Evolutionary conservation across 2,113 vertebrate genomes (phyloP).

Genomic region (Chionodraco myersi): DNA sequence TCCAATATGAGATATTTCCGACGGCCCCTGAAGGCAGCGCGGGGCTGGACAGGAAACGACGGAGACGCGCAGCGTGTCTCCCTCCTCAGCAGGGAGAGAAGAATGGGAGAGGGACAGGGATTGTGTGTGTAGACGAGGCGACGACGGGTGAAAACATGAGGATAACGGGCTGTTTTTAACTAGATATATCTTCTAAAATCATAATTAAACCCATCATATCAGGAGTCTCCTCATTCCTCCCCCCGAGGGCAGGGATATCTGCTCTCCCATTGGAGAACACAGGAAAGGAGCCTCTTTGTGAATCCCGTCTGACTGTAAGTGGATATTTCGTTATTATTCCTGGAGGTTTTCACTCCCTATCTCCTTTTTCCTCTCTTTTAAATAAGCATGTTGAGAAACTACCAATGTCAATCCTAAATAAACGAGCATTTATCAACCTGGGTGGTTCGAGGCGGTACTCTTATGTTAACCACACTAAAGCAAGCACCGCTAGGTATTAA

Average conservation of each 20-base stretch:
- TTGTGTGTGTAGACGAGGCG: slow-evolving; percentile 31
- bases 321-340: slow-evolving; percentile 4
- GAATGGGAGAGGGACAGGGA: slow-evolving; percentile 57
- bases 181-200: not conserved
- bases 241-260: slow-evolving; percentile 19
- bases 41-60: slow-evolving; percentile 81
- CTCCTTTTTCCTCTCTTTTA: not conserved
- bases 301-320: slow-evolving; percentile 66
- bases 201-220: not conserved
- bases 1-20: not conserved
- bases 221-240: not conserved
- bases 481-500: not conserved
- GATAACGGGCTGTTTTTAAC: slow-evolving; percentile 26
- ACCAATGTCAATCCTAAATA: not conserved
- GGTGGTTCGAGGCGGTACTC: not conserved
- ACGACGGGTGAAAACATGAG: slow-evolving; percentile 57
- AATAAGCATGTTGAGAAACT: accelerated
- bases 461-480: not conserved
- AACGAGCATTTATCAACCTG: slow-evolving; percentile 1
- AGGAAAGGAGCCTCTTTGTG: slow-evolving; percentile 63
- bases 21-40: slow-evolving; percentile 53
- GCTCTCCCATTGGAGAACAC: slow-evolving; percentile 37
- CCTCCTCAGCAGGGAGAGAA: slow-evolving; percentile 55
- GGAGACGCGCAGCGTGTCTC: slow-evolving; percentile 71
- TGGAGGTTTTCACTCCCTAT: not conserved